A percentile compares a stretch with the other conserved stretches of the same genome.
These are phyloP conservation scores for Hybos culiciformis DNA, from an alignment of 2,888 invertebrate species.

Conservation along the genomic window DNA sequence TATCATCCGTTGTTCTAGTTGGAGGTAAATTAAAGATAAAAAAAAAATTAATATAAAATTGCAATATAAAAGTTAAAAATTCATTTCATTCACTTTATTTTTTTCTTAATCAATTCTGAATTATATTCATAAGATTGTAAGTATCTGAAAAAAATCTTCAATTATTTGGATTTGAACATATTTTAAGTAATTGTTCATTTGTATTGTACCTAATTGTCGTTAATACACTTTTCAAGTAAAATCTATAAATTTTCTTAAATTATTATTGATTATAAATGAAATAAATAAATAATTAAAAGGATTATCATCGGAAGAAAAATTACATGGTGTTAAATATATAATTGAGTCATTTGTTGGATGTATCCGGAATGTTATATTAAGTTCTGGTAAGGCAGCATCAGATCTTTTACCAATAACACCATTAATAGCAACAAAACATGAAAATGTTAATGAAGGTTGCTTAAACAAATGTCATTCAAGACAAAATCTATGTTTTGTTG, in stretches of 20 bases:
- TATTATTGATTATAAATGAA: no score
- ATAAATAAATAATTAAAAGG: slow-evolving; percentile 47
- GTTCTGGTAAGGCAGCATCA: slow-evolving; percentile 74
- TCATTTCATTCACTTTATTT: no score
- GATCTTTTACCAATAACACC: slow-evolving; percentile 69
- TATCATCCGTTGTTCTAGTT: slow-evolving; percentile 75
- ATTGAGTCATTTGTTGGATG: slow-evolving; percentile 89
- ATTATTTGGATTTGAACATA: background rate
- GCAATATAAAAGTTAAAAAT: no score
- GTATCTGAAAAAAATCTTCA: no score
- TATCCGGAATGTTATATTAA: slow-evolving; percentile 72
- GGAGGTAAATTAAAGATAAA: slow-evolving; percentile 53
- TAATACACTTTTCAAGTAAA: no score
- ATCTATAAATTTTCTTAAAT: background rate
- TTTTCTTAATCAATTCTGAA: no score
- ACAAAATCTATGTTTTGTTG: slow-evolving; percentile 75
- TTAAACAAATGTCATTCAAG: slow-evolving; percentile 66
- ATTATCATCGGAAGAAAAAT: slow-evolving; percentile 73
- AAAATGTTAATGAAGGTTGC: slow-evolving; percentile 82
- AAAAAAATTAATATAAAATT: no score
- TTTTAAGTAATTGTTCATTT: background rate
- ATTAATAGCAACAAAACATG: slow-evolving; percentile 73
- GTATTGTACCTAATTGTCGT: no score
- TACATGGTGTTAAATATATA: slow-evolving; percentile 82
- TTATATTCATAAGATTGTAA: no score